Evolutionary conservation across 2,797 vertebrate genomes (phyloP), one percentile per base, ranked within the genome.

Genomic region (Sebastolobus alascanus): DNA sequence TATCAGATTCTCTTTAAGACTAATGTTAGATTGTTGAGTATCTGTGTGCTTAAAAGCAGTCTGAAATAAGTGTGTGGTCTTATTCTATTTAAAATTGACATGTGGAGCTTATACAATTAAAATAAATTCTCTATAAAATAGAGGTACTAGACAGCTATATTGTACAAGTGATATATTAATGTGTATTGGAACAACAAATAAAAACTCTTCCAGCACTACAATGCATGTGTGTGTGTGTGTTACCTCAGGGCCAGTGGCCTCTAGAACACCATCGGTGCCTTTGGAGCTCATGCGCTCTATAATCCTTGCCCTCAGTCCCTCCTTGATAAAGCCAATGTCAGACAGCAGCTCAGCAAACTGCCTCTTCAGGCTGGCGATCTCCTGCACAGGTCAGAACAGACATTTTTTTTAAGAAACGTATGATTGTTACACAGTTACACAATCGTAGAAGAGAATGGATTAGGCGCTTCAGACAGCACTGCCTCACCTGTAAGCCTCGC

Each of bases 331-430:
- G 55, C 99, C 99, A 68, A 99, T 99, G 86, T 99, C 98, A 0
- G 99, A 99, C 63, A 99, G 94, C 80, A 99, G 95, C 88, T 99
- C 99, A 2, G 98, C 96, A 93, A 99, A 99, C 58, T 99, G 99
- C 52, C 98, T 96, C 90, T 99, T 99, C 89, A 99, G 95, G 77
- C 97, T 97, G 84, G 98, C 96, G 6, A 99, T 99, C 91, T 99
- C 98, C 99, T 99, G 71, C 61, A 90, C 25, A 66, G 67, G 16
- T 43, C 40, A 78, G 68, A 59, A 31, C 9, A 77, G 2, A 40
- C 3, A 22, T 9, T 9, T 8, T 25, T 25, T n/a, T n/a, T n/a
- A 25, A 25, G 25, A 25, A 25, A 25, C 2, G 25, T 25, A 25
- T 25, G 25, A 25, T 25, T 25, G 25, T 25, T 25, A 25, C 25